A percentile compares a stretch with the other conserved stretches of the same genome.
phyloP scores from a whole-genome alignment of 2,113 vertebrate species.

The Xenopus tropicalis region DNA sequence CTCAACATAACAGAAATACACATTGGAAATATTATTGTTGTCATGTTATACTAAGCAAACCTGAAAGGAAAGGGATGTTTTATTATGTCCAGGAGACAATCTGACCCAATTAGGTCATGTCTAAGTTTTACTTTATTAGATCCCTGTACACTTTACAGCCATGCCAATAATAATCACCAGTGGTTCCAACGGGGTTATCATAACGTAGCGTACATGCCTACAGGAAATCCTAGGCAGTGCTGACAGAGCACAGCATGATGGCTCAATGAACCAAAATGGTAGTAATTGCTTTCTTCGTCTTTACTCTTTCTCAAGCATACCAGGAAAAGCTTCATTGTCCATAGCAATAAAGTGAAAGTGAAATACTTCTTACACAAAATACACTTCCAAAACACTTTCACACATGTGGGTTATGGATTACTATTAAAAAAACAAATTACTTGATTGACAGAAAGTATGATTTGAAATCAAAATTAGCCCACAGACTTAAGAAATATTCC shows the following conservation, averaged over 20 bases:
- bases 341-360: conserved; percentile 33
- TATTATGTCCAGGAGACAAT: conserved; percentile 40
- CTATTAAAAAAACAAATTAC: too few relatives aligned
- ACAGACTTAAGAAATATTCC: too few relatives aligned
- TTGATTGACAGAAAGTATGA: too few relatives aligned
- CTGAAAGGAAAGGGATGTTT: conserved; percentile 8
- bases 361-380: conserved; percentile 25
- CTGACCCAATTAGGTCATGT: conserved; percentile 45
- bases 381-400: background rate
- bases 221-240: conserved; percentile 44
- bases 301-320: conserved; percentile 45
- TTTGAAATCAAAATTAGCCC: too few relatives aligned
- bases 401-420: too few relatives aligned
- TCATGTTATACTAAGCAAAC: too few relatives aligned
- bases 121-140: conserved; percentile 44
- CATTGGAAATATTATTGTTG: too few relatives aligned
- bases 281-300: conserved; percentile 45
- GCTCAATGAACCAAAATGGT: conserved; percentile 46
- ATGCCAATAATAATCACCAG: conserved; percentile 45
- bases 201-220: conserved; percentile 46
- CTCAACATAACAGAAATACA: too few relatives aligned
- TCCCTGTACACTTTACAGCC: conserved; percentile 44
- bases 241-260: conserved; percentile 45
- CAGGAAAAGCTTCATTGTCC: conserved; percentile 34
- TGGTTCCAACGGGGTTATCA: conserved; percentile 45